Evolutionary conservation across 2,113 vertebrate species (phyloP).

Genomic region (Neogale vison): DNA sequence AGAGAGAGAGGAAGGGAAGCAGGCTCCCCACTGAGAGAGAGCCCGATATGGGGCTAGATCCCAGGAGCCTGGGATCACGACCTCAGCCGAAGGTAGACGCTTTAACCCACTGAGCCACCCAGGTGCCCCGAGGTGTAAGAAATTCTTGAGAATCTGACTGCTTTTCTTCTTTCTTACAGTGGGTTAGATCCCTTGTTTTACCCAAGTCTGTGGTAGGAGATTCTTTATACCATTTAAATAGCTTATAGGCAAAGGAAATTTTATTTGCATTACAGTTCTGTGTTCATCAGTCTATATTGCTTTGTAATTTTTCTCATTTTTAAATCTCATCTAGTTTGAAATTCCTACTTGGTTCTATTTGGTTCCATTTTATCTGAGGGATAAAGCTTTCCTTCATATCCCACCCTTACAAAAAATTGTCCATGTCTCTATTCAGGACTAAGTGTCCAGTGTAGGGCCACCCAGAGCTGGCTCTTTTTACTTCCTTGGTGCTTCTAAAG

Average conservation of each 20-base stretch:
- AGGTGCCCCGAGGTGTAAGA: too few relatives aligned
- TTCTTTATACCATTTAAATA: neutral
- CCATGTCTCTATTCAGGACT: neutral
- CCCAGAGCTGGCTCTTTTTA: neutral
- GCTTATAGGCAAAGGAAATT: neutral
- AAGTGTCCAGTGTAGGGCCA: neutral
- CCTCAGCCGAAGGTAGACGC: too few relatives aligned
- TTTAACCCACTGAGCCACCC: too few relatives aligned
- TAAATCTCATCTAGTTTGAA: neutral
- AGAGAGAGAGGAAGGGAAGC: too few relatives aligned
- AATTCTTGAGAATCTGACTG: neutral
- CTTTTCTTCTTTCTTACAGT: neutral
- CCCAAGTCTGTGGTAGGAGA: neutral
- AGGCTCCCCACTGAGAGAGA: too few relatives aligned
- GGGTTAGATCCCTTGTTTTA: neutral
- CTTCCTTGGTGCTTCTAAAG: neutral
- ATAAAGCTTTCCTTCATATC: neutral
- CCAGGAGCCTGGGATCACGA: too few relatives aligned
- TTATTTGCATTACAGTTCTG: neutral
- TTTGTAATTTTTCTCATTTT: neutral
- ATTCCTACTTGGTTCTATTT: neutral
- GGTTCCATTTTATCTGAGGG: neutral
- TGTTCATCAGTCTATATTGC: neutral
- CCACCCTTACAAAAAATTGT: neutral
- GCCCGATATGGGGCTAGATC: too few relatives aligned